Percentiles rank a stretch among this genome's conserved stretches.
phyloP scores from a whole-genome alignment of 2,113 vertebrate species.

The Barnardius zonarius region DNA sequence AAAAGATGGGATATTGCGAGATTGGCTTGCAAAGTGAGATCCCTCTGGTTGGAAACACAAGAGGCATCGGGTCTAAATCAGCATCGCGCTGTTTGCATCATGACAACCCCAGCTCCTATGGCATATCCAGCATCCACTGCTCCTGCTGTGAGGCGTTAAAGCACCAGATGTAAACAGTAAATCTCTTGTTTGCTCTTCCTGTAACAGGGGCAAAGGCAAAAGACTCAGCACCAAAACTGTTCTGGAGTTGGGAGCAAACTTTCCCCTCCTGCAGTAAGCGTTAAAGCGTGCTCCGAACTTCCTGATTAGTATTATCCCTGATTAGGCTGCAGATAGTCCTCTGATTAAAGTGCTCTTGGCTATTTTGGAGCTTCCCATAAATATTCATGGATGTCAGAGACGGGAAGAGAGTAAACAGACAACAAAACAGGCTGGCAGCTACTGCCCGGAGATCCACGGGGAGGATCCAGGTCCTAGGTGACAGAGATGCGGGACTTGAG shows the following conservation, averaged over 20 bases:
- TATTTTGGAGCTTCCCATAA: conserved; percentile 71
- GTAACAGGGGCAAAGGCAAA: neutral
- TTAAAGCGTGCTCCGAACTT: conserved; percentile 25
- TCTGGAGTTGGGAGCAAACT: neutral
- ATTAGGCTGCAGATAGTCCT: conserved; percentile 67
- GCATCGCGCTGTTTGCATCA: rapidly evolving
- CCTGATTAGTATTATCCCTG: conserved; percentile 69
- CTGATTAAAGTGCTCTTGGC: conserved; percentile 70
- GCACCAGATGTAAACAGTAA: neutral
- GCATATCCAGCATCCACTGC: neutral
- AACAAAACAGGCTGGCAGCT: neutral
- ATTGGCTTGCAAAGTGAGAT: neutral
- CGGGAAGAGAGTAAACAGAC: conserved; percentile 48
- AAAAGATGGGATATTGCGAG: neutral
- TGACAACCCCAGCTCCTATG: neutral
- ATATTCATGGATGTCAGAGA: conserved; percentile 71
- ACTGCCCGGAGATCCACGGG: neutral
- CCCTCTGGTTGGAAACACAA: neutral
- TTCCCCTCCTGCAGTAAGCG: conserved; percentile 25
- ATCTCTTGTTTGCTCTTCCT: neutral
- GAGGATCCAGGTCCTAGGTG: neutral
- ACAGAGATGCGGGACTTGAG: neutral
- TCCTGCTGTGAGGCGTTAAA: neutral
- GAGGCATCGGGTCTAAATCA: neutral
- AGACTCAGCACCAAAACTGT: neutral